Evolutionary conservation across 1,140 invertebrate genomes (phyloP).

Genomic region (Rhopalosiphum padi): DNA sequence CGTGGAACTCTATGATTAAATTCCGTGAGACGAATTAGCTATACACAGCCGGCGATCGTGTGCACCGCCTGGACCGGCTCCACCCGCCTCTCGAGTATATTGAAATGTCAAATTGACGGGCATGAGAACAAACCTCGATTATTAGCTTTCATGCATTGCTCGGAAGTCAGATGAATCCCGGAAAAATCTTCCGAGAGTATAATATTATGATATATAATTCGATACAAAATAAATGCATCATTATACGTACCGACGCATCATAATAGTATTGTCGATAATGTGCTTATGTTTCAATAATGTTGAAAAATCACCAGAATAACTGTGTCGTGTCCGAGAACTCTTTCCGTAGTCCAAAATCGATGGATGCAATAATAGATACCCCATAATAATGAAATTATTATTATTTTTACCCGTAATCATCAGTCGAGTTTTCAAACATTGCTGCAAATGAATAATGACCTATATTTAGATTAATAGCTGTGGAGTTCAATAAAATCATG

Average conservation of each 20-base stretch:
- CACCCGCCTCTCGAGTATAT: neutral
- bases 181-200: neutral
- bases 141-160: neutral
- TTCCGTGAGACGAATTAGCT: slow-evolving; percentile 33
- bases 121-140: slow-evolving; percentile 20
- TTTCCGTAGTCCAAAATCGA: neutral
- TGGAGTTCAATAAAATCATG: neutral
- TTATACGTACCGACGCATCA: neutral
- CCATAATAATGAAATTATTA: neutral
- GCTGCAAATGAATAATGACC: neutral
- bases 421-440: neutral
- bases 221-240: neutral
- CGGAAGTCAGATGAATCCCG: neutral
- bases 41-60: neutral
- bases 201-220: neutral
- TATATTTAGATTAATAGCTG: neutral
- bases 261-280: neutral
- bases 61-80: neutral
- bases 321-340: neutral
- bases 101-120: slow-evolving; percentile 36
- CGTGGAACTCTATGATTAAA: slow-evolving; percentile 36
- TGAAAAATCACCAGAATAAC: neutral
- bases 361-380: neutral
- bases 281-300: neutral
- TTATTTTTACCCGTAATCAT: neutral